These are phyloP conservation scores for Oeneis ivallda DNA, from an alignment of 2,888 invertebrate genomes.

Conservation along the genomic window DNA sequence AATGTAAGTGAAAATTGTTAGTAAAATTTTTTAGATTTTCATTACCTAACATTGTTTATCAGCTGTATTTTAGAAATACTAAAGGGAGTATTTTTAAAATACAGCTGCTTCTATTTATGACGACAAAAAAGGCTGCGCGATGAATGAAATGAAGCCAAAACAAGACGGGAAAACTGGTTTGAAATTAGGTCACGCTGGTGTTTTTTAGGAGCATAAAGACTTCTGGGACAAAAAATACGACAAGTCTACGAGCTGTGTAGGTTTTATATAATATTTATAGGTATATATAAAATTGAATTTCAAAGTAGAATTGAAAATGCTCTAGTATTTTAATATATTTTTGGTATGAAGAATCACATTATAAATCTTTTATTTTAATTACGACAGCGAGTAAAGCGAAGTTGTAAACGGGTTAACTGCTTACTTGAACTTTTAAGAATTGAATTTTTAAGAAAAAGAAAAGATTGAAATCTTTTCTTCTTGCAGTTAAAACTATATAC, in stretches of 20 bases:
- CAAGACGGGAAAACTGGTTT: constrained; percentile 14
- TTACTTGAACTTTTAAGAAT: too few species aligned
- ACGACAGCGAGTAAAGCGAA: background rate
- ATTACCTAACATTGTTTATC: too few species aligned
- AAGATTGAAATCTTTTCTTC: too few species aligned
- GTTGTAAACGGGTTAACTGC: background rate
- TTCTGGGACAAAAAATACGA: constrained; percentile 9
- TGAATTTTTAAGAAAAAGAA: too few species aligned
- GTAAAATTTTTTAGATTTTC: too few species aligned
- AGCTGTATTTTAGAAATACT: too few species aligned
- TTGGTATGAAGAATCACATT: background rate
- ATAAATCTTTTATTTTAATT: too few species aligned
- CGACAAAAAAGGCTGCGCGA: constrained; percentile 12
- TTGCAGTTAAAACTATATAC: too few species aligned
- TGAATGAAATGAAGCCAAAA: constrained; percentile 17
- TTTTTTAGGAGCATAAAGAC: constrained; percentile 2
- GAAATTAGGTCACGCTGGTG: constrained; percentile 13
- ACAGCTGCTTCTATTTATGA: constrained; percentile 16
- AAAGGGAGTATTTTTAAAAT: constrained; percentile 1
- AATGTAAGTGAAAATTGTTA: background rate
- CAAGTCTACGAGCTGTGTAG: background rate
- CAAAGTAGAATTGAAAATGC: background rate
- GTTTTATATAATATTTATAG: background rate
- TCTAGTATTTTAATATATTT: background rate
- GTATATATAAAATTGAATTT: background rate